Evolutionary conservation across 2,888 invertebrate genomes (phyloP), one percentile per base, ranked within the genome.

Genomic region (Thera obeliscata): DNA sequence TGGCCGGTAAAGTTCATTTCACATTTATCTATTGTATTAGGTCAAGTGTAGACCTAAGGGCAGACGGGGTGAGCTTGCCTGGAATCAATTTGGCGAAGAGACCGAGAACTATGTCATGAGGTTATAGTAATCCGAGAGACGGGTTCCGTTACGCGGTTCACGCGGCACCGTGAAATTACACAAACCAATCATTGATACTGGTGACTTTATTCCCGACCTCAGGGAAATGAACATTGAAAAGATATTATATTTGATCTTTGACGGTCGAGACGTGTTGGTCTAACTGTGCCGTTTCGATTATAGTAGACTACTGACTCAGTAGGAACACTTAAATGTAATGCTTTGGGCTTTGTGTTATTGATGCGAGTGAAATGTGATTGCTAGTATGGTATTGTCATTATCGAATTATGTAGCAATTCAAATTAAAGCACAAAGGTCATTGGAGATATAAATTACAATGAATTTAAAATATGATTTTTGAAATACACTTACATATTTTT

Each of bases 51-150:
- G 77, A 75, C 80, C 77, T 74, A 78, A 76, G 81, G 81, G 77
- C 80, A 74, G 75, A 73, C 74, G 74, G 74, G 63, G 72, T 74
- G 81, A 82, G 83, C 78, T 79, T 77, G 77, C 80, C 81, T 77
- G 79, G 87, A 90, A 88, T 89, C 88, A 91, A 90, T 91, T 90
- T 89, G 82, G 80, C 79, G 81, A 82, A 84, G 84, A 83, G 83
- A 83, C 81, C 62, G 77, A 75, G 81, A 90, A 89, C 86, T 90
- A 82, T 91, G 92, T 87, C 87, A 91, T 76, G 87, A 86, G 91
- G 91, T 90, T 91, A 89, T 83, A 86, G 87, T 88, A 85, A 88
- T 86, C 82, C 83, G 81, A 86, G 85, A 85, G 83, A 82, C 75
- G 72, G 64, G 70, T 72, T 81, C 90, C 90, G 89, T 91, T 90